Percentiles rank a stretch among this genome's conserved stretches.
Evolutionary conservation across 2,888 invertebrate species (phyloP).

Genomic region (Tenthredo livida): DNA sequence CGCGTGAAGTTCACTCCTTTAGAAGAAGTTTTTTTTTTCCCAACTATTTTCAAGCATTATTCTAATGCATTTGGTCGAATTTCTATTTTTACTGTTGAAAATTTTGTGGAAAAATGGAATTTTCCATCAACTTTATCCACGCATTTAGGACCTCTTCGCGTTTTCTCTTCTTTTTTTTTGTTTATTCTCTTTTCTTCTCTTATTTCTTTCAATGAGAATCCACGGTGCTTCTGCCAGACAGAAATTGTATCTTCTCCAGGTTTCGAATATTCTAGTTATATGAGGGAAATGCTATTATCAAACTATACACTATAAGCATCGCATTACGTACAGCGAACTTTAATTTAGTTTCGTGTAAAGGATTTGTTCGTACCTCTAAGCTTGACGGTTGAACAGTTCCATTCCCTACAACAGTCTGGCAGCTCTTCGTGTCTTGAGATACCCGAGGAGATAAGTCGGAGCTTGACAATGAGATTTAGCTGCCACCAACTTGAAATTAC

Average conservation of each 20-base stretch:
- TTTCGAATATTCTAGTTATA: neutral
- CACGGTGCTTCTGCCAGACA: neutral
- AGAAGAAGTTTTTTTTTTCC: neutral
- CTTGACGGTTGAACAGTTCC: slow-evolving; percentile 33
- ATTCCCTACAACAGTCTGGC: neutral
- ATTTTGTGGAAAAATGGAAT: neutral
- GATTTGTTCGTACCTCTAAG: slow-evolving; percentile 28
- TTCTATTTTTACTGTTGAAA: neutral
- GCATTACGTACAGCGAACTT: neutral
- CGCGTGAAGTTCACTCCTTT: neutral
- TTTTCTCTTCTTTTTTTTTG: neutral
- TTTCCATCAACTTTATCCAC: neutral
- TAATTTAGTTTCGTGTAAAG: slow-evolving; percentile 30
- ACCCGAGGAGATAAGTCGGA: neutral
- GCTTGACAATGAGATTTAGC: slow-evolving; percentile 40
- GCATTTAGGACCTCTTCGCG: neutral
- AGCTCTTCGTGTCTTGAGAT: slow-evolving; percentile 21
- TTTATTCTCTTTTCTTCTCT: no score
- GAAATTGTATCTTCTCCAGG: neutral
- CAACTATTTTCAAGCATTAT: neutral
- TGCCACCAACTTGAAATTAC: slow-evolving; percentile 28
- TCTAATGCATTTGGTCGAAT: neutral
- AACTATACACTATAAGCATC: slow-evolving; percentile 10
- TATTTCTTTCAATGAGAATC: neutral
- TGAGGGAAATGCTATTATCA: neutral